Conservation (phyloP, 2,113 vertebrate genomes). For the Mobula birostris region DNA sequence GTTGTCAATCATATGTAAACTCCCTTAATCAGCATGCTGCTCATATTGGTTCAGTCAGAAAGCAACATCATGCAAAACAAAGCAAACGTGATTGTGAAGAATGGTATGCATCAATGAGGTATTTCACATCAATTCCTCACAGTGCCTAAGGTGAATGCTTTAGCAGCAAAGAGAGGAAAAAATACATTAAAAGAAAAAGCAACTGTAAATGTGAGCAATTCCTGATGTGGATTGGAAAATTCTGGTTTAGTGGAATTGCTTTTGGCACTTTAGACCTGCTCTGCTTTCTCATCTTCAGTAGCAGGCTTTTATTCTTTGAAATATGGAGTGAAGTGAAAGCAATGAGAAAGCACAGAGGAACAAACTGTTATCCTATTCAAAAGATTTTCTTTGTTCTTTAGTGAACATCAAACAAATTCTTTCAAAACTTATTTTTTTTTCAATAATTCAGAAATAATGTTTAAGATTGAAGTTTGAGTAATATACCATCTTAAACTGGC, state of each 20-base stretch:
- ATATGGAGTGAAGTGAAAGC: neutral
- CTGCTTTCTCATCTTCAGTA: too few relatives aligned
- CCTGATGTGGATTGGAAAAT: neutral
- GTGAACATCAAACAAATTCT: neutral
- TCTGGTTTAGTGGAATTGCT: neutral
- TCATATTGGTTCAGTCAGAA: neutral
- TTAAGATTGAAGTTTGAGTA: neutral
- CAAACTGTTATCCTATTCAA: neutral
- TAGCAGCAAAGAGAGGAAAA: neutral
- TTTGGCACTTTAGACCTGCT: neutral
- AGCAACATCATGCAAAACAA: neutral
- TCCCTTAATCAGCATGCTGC: neutral
- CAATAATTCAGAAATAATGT: neutral
- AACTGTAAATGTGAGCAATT: neutral
- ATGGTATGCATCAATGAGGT: neutral
- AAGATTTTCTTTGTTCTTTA: neutral
- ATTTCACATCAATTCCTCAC: neutral
- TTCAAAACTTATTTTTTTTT: conserved; percentile 9
- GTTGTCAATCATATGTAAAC: neutral
- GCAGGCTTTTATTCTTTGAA: neutral
- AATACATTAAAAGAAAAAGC: neutral
- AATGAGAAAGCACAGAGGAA: neutral
- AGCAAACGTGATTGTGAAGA: neutral
- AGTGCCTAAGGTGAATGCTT: neutral
- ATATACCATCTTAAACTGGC: neutral